Conservation (phyloP, 2,113 vertebrate species). For the Nasalis larvatus region DNA sequence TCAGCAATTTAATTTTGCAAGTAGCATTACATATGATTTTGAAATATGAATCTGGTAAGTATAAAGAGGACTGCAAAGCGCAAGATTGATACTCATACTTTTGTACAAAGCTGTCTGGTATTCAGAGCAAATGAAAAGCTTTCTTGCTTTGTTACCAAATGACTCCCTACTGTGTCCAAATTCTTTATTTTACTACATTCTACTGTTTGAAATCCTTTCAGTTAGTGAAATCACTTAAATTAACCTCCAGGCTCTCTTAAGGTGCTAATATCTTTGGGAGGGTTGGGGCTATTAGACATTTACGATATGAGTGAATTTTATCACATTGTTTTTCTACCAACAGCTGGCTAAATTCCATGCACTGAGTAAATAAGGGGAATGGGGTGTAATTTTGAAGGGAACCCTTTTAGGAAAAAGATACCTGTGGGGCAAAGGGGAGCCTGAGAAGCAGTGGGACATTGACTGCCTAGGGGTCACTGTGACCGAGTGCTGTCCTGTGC, state of each 20-base stretch:
- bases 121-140: background rate
- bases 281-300: background rate
- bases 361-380: background rate
- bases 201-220: background rate
- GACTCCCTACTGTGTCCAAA: background rate
- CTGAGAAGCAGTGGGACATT: background rate
- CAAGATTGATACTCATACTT: background rate
- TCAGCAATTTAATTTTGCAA: conserved; percentile 16
- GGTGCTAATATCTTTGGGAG: background rate
- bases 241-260: background rate
- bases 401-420: background rate
- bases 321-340: background rate
- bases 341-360: background rate
- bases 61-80: background rate
- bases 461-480: background rate
- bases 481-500: background rate
- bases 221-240: conserved; percentile 20
- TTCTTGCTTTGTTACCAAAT: background rate
- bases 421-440: background rate
- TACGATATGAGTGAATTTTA: background rate
- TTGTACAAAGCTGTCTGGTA: background rate
- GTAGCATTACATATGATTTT: background rate
- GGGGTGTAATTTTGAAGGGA: background rate
- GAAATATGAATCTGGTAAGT: background rate
- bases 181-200: conserved; percentile 12